Evolutionary conservation across 2,797 vertebrate species (phyloP), one percentile per base, ranked within the genome.

Genomic region (Sebastes minor): DNA sequence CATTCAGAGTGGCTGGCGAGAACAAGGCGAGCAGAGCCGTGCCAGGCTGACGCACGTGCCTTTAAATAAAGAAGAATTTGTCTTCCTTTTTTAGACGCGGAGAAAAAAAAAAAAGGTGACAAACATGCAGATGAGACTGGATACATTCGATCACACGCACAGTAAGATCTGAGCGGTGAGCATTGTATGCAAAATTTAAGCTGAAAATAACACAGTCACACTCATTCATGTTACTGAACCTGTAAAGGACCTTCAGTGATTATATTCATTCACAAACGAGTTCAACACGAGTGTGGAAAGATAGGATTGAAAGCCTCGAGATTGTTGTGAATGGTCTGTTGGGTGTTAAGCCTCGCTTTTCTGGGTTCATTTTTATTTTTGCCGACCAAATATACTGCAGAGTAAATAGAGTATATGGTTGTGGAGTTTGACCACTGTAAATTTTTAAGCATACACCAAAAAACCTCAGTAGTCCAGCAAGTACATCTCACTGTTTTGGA

Each of bases 101-200:
- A 68, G 46, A 5, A 2, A 67, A 66, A 71, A 38, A 49, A 72
- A 56, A 20, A 66, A 28, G 32, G 63, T 69, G 69, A 64, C 75
- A 85, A 86, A 78, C 38, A 86, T 72, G 85, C 77, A 86, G 76
- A 83, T 80, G 71, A 82, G 74, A 18, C 42, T 18, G 76, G 61
- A 76, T 78, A 59, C 33, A 71, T 74, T 73, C 67, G n/a, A 76
- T 77, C 64, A 55, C 30, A 71, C 25, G 27, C 60, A 23, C 56
- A 56, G 65, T 2, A 2, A 42, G 28, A 77, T 69, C 28, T 16
- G 46, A 74, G 28, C 22, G 52, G 22, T 9, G 57, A 57, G 59
- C 7, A 80, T 63, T 84, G 59, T 81, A 55, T 91, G 80, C 77
- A 79, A 74, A 84, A 83, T 28, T 22, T 56, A 33, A 70, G 52